Evolutionary conservation across 2,888 invertebrate species (phyloP), one percentile per base, ranked within the genome.

Genomic region (Ephialtes manifestator): DNA sequence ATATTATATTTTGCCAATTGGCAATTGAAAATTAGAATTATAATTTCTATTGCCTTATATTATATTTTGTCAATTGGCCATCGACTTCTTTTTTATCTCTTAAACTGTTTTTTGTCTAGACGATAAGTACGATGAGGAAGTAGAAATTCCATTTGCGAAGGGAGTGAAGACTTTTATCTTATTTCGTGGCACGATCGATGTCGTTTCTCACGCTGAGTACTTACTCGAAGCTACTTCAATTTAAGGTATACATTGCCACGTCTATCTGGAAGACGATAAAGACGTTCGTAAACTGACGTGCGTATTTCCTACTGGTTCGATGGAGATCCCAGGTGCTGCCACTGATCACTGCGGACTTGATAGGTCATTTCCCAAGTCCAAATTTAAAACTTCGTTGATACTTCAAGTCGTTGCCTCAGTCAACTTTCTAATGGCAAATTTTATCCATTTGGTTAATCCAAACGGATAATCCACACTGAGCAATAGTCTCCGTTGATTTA

Each of bases 141-240:
- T 48, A n/a, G 51, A 68, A 51, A 48, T 43, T 68, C 68, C 28
- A 48, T 43, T 46, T 48, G 39, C 39, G 18, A 31, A 63, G 35
- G 11, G 35, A 39, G 39, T 10, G 35, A 63, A 15, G 13, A 28
- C 35, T 51, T 63, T 48, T 18, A 46, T 74, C 46, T 46, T 46
- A 28, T 63, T 60, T 76, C 28, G 15, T 53, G 39, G 35, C 51
- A 43, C 51, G 24, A 53, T 77, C 67, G 24, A 67, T n/a, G 20
- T 51, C 53, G 53, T 77, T 77, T n/a, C 53, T 77, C 67, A 18
- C 76, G 28, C 63, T 18, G 5, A 63, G 39, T 20, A 43, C 55
- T 58, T 15, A 28, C 35, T 39, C 20, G 15, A 43, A 48, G 20
- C 48, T 20, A 35, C 51, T 70, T 48, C 74, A 28, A 60, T 55